A percentile compares a stretch with the other conserved stretches of the same genome.
Evolutionary conservation across 2,113 vertebrate species (phyloP).

Genomic region (Orthonyx spaldingii): DNA sequence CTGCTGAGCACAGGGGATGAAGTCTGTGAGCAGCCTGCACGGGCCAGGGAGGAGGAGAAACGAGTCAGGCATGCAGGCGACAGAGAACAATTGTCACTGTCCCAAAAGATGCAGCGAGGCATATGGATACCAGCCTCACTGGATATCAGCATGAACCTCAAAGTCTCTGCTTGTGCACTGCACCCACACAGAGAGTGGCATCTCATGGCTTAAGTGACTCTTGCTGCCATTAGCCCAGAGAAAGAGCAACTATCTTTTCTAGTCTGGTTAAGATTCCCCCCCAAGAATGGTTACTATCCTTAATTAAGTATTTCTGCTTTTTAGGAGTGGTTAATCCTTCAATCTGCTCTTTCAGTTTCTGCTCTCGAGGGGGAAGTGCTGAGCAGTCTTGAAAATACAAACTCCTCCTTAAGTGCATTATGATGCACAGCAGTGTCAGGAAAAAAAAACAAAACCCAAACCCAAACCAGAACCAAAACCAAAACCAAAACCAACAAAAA

Average conservation of each 20-base stretch:
- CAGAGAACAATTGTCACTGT: not conserved
- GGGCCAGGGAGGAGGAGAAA: not conserved
- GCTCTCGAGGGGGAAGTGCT: not conserved
- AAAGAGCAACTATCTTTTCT: not conserved
- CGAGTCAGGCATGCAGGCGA: too few relatives aligned
- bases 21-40: not conserved
- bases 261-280: not conserved
- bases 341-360: not conserved
- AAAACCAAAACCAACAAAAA: not conserved
- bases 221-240: not conserved
- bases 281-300: not conserved
- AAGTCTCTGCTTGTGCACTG: too few relatives aligned
- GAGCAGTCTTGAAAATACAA: not conserved
- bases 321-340: not conserved
- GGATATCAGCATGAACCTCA: not conserved
- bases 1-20: not conserved
- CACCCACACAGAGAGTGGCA: not conserved
- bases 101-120: not conserved
- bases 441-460: not conserved
- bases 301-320: not conserved
- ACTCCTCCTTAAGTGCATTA: not conserved
- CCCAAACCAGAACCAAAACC: not conserved
- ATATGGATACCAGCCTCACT: accelerated
- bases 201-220: not conserved
- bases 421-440: not conserved